Evolutionary conservation across 92 coral and sea anemone genomes (phyloP).

Genomic region (Montipora capitata): DNA sequence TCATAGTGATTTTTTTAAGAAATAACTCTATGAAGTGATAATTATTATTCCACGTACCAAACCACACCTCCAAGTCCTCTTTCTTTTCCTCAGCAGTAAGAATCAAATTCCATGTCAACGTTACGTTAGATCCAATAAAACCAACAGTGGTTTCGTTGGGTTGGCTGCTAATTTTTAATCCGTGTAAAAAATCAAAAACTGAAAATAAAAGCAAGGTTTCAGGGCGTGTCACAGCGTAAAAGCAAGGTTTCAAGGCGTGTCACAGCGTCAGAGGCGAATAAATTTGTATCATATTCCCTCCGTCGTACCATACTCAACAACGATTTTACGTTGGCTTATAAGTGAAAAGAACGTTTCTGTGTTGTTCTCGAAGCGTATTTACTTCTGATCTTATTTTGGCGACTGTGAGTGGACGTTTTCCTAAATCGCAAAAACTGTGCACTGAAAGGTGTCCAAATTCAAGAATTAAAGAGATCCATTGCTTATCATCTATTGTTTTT

Average conservation of each 20-base stretch:
- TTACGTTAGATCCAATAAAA: conserved; percentile 38
- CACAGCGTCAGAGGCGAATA: too few species aligned
- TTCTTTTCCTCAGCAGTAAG: conserved; percentile 7
- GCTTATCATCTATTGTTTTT: too few species aligned
- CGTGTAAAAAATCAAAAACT: background rate
- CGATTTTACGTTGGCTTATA: too few species aligned
- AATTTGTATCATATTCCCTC: too few species aligned
- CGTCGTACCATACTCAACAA: too few species aligned
- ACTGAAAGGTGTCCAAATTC: too few species aligned
- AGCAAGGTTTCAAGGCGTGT: background rate
- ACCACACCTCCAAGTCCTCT: conserved; percentile 16
- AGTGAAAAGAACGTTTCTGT: too few species aligned
- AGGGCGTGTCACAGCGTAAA: background rate
- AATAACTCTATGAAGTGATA: background rate
- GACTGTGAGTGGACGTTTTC: too few species aligned
- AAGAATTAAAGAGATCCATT: too few species aligned
- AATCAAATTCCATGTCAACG: conserved; percentile 53
- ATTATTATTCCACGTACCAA: conserved; percentile 33
- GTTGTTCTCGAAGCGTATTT: too few species aligned
- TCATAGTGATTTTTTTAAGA: conserved; percentile 16
- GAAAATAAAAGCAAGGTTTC: background rate
- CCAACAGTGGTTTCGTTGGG: conserved; percentile 33
- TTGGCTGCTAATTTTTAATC: background rate
- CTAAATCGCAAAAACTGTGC: too few species aligned
- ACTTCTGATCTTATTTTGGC: too few species aligned